Evolutionary conservation across 1,140 invertebrate genomes (phyloP), one percentile per base, ranked within the genome.

Genomic region (Conopomorpha cramerella): DNA sequence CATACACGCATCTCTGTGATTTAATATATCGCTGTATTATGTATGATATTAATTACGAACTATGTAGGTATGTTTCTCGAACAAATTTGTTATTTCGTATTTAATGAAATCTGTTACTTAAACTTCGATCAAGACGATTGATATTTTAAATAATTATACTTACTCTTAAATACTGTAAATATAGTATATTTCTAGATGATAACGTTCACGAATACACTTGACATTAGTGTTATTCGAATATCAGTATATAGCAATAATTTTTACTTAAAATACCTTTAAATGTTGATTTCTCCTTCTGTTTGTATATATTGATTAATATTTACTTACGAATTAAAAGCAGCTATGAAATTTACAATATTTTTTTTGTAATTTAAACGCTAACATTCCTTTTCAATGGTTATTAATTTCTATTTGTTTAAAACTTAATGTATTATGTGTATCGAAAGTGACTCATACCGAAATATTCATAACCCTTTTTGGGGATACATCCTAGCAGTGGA

Each of bases 11-110:
- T 59, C 54, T 64, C 64, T 73, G 68, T 74, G 66, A 71, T 74
- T 72, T 65, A 57, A 59, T 59, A 65, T 62, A 50, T 57, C 58
- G 53, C 58, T 59, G n/a, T n/a, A n/a, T n/a, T n/a, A n/a, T n/a
- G n/a, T n/a, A n/a, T n/a, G n/a, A n/a, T n/a, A n/a, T n/a, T n/a
- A n/a, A n/a, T n/a, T n/a, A n/a, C n/a, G n/a, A n/a, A n/a, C n/a
- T n/a, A 36, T 74, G 70, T 74, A 74, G 61, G 71, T 74, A 74
- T 51, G 31, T 39, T 44, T 61, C 63, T 65, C 63, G 58, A 68
- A 65, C 70, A 62, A 55, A 59, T 64, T 70, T 70, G 70, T 74
- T 74, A 72, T 68, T 70, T 74, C 65, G 62, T 74, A 65, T 67
- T 57, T 68, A 68, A 62, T 63, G 46, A 28, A 65, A 53, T 56